A percentile compares a stretch with the other conserved stretches of the same genome.
Evolutionary conservation across 2,888 invertebrate genomes (phyloP).

Genomic region (Rapana venosa): DNA sequence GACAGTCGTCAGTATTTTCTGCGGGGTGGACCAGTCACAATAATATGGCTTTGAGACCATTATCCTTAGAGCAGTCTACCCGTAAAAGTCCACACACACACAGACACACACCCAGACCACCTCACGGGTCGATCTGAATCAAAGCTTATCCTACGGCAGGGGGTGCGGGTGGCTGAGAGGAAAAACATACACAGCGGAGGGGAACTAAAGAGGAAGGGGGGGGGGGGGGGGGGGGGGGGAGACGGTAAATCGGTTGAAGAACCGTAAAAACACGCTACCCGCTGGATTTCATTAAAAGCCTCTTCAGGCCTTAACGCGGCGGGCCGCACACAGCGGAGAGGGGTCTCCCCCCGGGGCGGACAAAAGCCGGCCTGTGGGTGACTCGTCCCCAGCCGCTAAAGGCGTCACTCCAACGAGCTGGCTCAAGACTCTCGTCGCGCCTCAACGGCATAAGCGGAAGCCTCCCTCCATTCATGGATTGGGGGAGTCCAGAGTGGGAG

Average conservation of each 20-base stretch:
- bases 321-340: constrained; percentile 10
- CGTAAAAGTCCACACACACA: too few relatives aligned
- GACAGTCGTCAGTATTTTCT: too few relatives aligned
- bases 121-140: too few relatives aligned
- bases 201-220: too few relatives aligned
- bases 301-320: neutral
- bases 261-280: constrained; percentile 6
- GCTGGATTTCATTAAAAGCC: neutral
- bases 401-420: constrained; percentile 11
- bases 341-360: neutral
- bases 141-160: too few relatives aligned
- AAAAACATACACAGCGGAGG: too few relatives aligned
- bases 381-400: constrained; percentile 11
- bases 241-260: constrained; percentile 19
- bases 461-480: neutral
- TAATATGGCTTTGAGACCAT: too few relatives aligned
- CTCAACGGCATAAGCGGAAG: neutral
- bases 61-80: too few relatives aligned
- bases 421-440: constrained; percentile 3
- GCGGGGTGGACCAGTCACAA: too few relatives aligned
- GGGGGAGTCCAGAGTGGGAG: neutral
- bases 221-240: neutral
- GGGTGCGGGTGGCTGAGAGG: too few relatives aligned
- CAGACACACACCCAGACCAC: too few relatives aligned
- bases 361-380: neutral